A percentile compares a stretch with the other conserved stretches of the same genome.
Conservation (phyloP, 1,140 invertebrate species). For the Homarus americanus region DNA sequence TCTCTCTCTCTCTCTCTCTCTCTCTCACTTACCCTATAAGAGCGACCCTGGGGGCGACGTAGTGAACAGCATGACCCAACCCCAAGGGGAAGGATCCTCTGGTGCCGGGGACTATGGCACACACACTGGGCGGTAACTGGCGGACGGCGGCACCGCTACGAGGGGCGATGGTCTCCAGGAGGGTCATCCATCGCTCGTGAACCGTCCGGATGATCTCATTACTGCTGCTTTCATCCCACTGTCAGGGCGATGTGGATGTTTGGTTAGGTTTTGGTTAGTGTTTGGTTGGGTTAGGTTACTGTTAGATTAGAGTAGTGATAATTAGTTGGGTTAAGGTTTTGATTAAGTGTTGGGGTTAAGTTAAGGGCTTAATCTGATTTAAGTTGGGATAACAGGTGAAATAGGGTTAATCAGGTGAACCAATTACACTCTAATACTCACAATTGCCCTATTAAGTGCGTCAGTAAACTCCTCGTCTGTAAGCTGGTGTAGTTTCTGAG, state of each 20-base stretch:
- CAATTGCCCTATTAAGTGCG: slow-evolving; percentile 91
- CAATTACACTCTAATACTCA: too few relatives aligned
- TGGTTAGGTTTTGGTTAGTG: too few relatives aligned
- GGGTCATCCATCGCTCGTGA: slow-evolving; percentile 46
- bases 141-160: slow-evolving; percentile 76
- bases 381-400: too few relatives aligned
- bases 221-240: slow-evolving; percentile 58
- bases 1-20: too few relatives aligned
- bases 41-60: slow-evolving; percentile 86
- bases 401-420: too few relatives aligned
- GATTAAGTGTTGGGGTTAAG: too few relatives aligned
- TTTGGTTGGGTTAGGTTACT: too few relatives aligned
- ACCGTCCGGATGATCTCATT: slow-evolving; percentile 30
- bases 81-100: slow-evolving; percentile 94
- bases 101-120: slow-evolving; percentile 81
- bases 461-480: slow-evolving; percentile 91
- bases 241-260: too few relatives aligned
- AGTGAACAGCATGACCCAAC: slow-evolving; percentile 92
- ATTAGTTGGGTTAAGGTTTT: too few relatives aligned
- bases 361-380: too few relatives aligned
- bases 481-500: slow-evolving; percentile 85
- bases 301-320: too few relatives aligned
- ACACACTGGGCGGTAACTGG: slow-evolving; percentile 89
- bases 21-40: slow-evolving; percentile 85
- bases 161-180: slow-evolving; percentile 44